Evolutionary conservation across 1,140 invertebrate species (phyloP).

Genomic region (roundworm (Caenorhabditis elegans)): DNA sequence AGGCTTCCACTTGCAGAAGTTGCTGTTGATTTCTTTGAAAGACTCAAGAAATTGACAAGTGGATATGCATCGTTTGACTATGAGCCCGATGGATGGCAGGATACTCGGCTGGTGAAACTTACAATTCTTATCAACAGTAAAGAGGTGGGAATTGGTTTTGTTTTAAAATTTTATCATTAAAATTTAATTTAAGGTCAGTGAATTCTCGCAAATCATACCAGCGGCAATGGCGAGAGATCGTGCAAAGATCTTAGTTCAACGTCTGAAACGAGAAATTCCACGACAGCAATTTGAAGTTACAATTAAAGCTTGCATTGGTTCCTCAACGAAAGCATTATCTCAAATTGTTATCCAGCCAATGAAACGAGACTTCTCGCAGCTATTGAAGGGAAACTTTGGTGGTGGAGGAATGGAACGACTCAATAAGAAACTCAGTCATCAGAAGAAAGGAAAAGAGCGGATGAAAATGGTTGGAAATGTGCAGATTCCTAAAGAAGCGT

Average conservation of each 20-base stretch:
- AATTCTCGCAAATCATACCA: constrained; percentile 83
- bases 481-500: constrained; percentile 84
- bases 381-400: constrained; percentile 62
- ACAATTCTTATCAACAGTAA: constrained; percentile 50
- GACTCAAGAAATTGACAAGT: constrained; percentile 74
- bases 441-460: constrained; percentile 88
- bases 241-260: constrained; percentile 76
- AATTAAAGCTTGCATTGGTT: constrained; percentile 69
- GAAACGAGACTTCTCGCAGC: constrained; percentile 77
- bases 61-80: constrained; percentile 98
- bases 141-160: constrained; percentile 77
- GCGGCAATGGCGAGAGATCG: constrained; percentile 72
- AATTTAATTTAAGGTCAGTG: constrained; percentile 74
- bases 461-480: constrained; percentile 88
- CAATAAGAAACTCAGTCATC: constrained; percentile 83
- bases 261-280: constrained; percentile 84
- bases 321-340: constrained; percentile 78
- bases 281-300: constrained; percentile 82
- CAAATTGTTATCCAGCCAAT: constrained; percentile 84
- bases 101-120: constrained; percentile 77
- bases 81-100: constrained; percentile 82
- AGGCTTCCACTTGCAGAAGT: constrained; percentile 87
- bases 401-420: constrained; percentile 83
- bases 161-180: too few relatives aligned
- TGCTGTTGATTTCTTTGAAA: constrained; percentile 90